These are phyloP conservation scores for Cecropterus lyciades DNA, from an alignment of 1,140 invertebrate species.

Conservation along the genomic window DNA sequence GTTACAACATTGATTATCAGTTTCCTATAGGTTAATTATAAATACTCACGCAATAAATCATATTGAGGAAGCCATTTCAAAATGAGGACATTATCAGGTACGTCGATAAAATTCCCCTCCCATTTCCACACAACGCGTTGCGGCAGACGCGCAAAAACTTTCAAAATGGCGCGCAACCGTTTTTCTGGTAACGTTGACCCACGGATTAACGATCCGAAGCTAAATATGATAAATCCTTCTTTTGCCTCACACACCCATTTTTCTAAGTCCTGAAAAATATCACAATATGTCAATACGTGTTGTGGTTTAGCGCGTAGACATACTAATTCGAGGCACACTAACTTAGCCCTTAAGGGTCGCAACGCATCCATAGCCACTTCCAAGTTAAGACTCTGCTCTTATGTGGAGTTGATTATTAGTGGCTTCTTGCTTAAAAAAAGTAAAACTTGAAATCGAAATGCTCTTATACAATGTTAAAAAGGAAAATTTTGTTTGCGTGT, in stretches of 20 bases:
- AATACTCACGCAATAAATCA: conserved; percentile 82
- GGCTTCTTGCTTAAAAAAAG: too few relatives aligned
- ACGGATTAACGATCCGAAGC: conserved; percentile 83
- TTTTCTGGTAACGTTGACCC: conserved; percentile 61
- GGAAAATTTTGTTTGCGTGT: too few relatives aligned
- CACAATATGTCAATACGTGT: too few relatives aligned
- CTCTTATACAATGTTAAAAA: too few relatives aligned
- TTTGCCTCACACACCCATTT: conserved; percentile 44
- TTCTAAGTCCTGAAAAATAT: conserved; percentile 45
- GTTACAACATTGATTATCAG: too few relatives aligned
- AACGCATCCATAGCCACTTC: too few relatives aligned
- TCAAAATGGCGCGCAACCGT: conserved; percentile 73
- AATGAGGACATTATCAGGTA: conserved; percentile 84
- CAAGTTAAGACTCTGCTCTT: too few relatives aligned
- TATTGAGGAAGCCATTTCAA: conserved; percentile 87
- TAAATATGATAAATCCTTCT: conserved; percentile 85
- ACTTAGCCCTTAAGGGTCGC: too few relatives aligned
- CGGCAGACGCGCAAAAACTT: conserved; percentile 81
- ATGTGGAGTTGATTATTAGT: too few relatives aligned
- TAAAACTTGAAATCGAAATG: too few relatives aligned
- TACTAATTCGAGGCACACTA: too few relatives aligned
- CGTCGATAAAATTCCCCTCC: conserved; percentile 78
- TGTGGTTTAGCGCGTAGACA: too few relatives aligned
- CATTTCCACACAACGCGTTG: conserved; percentile 87
- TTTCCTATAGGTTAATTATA: neutral